Conservation (phyloP, 2,113 vertebrate genomes). For the Pandion haliaetus region DNA sequence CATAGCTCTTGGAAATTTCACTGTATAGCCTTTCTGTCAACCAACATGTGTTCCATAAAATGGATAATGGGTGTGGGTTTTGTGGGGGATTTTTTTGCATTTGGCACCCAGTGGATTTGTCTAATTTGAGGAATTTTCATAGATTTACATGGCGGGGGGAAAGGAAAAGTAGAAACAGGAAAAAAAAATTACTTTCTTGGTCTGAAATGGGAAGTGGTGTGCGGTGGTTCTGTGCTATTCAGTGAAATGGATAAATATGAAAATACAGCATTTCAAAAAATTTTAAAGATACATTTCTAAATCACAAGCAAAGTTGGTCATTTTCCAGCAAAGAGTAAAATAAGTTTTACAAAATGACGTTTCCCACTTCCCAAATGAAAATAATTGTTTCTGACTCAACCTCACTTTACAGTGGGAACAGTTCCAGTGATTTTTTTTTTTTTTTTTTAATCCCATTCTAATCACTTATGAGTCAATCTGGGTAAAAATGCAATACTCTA, state of each 20-base stretch:
- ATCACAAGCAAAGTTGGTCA: background rate
- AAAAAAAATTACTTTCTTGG: background rate
- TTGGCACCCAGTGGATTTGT: background rate
- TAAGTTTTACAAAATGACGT: background rate
- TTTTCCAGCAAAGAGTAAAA: background rate
- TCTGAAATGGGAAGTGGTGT: background rate
- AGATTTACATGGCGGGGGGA: fast-evolving
- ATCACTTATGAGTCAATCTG: conserved; percentile 26
- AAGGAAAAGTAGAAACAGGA: background rate
- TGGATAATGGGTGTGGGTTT: background rate
- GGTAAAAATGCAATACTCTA: background rate
- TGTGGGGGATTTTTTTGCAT: background rate
- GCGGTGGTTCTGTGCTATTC: background rate
- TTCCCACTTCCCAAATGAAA: conserved; percentile 8
- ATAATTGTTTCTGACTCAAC: conserved; percentile 45
- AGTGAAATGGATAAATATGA: fast-evolving
- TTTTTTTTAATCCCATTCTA: conserved; percentile 30
- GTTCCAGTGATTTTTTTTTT: background rate
- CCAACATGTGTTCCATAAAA: background rate
- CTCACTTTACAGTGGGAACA: background rate
- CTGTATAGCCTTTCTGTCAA: background rate
- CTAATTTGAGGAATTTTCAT: background rate
- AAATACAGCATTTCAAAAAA: background rate
- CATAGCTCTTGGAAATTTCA: background rate
- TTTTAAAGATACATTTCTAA: background rate